Conservation (phyloP, 2,888 invertebrate species). For the Brachylomia viminalis region DNA sequence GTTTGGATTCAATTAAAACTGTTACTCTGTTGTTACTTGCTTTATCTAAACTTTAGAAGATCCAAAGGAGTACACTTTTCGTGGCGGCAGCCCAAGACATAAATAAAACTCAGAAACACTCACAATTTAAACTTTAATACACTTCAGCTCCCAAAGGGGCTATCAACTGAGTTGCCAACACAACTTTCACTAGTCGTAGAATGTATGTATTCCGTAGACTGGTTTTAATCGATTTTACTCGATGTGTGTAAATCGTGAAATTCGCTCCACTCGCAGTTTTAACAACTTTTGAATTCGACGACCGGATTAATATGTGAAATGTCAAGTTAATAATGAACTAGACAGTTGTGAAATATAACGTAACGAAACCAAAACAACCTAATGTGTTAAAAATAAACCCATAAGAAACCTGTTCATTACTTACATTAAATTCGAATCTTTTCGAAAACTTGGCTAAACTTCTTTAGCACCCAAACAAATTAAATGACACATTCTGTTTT, state of each 20-base stretch:
- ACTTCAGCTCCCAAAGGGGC: slow-evolving; percentile 65
- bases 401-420: background rate
- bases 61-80: slow-evolving; percentile 45
- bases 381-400: background rate
- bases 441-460: background rate
- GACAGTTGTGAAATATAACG: background rate
- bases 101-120: slow-evolving; percentile 61
- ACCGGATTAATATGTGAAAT: slow-evolving; percentile 6
- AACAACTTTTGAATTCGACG: slow-evolving; percentile 39
- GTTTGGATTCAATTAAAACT: slow-evolving; percentile 64
- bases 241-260: slow-evolving; percentile 63
- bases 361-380: background rate
- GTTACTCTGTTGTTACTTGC: slow-evolving; percentile 38
- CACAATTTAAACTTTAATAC: slow-evolving; percentile 66
- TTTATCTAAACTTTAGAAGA: slow-evolving; percentile 53
- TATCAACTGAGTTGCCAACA: slow-evolving; percentile 64
- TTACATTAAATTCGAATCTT: background rate
- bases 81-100: slow-evolving; percentile 58
- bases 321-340: background rate
- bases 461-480: background rate
- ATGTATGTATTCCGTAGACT: slow-evolving; percentile 60
- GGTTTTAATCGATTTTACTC: slow-evolving; percentile 68
- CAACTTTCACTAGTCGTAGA: slow-evolving; percentile 68
- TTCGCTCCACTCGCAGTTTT: slow-evolving; percentile 27
- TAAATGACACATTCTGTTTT: background rate